These are phyloP conservation scores for Diplodus sargus DNA, from an alignment of 2,797 vertebrate genomes.

Conservation along the genomic window DNA sequence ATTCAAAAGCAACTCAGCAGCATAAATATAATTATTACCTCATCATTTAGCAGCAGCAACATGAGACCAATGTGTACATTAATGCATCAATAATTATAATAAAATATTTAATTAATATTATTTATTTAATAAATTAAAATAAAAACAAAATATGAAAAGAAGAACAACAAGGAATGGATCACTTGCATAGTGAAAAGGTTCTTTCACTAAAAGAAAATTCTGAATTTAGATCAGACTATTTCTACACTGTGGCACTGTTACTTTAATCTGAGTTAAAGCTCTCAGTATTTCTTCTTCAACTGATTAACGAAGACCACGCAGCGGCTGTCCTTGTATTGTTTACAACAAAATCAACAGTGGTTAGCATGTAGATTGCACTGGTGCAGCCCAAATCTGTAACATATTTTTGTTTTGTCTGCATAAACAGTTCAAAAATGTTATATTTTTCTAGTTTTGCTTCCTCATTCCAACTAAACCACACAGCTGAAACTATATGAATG, in stretches of 20 bases:
- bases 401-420: not conserved
- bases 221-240: too few species aligned
- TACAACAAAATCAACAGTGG: not conserved
- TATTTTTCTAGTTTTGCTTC: slow-evolving; percentile 2
- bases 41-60: not conserved
- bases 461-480: not conserved
- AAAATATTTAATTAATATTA: too few species aligned
- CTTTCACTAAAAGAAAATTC: too few species aligned
- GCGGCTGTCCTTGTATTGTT: too few species aligned
- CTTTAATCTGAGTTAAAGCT: not conserved
- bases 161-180: too few species aligned
- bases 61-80: not conserved
- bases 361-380: too few species aligned
- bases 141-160: not conserved
- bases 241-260: too few species aligned
- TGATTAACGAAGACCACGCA: too few species aligned
- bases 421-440: not conserved
- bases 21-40: not conserved
- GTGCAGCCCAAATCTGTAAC: too few species aligned
- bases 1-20: not conserved
- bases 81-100: not conserved
- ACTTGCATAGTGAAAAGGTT: too few species aligned
- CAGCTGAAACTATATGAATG: not conserved
- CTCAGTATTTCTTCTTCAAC: too few species aligned
- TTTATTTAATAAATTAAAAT: too few species aligned